Evolutionary conservation across 2,797 vertebrate genomes (phyloP), one percentile per base, ranked within the genome.

Genomic region (Zalophus californianus): DNA sequence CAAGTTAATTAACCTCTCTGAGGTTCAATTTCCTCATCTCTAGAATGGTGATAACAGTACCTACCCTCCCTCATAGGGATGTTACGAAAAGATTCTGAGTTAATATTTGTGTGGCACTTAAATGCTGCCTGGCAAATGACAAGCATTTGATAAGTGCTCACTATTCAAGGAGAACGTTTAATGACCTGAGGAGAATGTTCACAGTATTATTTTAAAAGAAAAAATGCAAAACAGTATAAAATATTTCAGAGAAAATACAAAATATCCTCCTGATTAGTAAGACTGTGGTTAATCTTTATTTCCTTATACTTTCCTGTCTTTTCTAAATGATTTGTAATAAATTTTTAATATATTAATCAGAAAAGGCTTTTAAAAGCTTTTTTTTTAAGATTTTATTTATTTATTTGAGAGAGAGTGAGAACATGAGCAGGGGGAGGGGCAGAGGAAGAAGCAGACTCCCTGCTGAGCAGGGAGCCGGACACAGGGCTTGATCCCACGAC

Each of bases 251-350:
- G 89, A 78, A 75, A 38, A 70, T 32, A 78, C 5, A 73, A 86
- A 60, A 32, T 32, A 79, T 29, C 56, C 83, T 25, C 11, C 27
- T 70, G 38, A 66, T 66, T 64, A 84, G 44, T 25, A 95, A 58
- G 72, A 85, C 29, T 93, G 12, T 27, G 38, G 20, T 10, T 72
- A 77, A 82, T 44, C 78, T 92, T 62, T 62, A 72, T 5, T 94
- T 89, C 29, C 86, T 94, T 89, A 91, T 35, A 82, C 2, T 72
- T 87, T 62, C 13, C 16, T 84, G 0, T 72, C 68, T 87, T 79
- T 96, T 94, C 41, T 91, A 95, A 93, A 79, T 82, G 8, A 89
- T 58, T 78, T 92, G 9, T 44, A 88, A 64, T 16, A 64, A 75
- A 72, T 5, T 86, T 88, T 85, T 94, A 41, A 73, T n/a, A n/a